Percentiles rank a stretch among this genome's conserved stretches.
Evolutionary conservation across 2,888 invertebrate species (phyloP).

Genomic region (Willowsia nigromaculata): DNA sequence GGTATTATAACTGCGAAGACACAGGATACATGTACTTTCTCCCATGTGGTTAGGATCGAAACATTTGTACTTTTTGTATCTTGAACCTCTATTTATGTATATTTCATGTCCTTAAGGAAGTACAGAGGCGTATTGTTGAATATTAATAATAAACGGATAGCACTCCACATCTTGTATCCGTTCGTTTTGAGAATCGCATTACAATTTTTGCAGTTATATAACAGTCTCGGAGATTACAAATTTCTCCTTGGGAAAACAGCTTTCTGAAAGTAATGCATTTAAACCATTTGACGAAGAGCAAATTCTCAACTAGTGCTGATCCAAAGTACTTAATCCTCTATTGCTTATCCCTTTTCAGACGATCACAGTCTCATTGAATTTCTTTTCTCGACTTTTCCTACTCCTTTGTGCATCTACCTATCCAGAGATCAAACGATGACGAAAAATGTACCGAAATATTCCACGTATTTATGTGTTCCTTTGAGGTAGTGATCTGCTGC

Average conservation of each 20-base stretch:
- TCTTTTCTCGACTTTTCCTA: not conserved
- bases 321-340: not conserved
- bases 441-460: too few species aligned
- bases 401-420: not conserved
- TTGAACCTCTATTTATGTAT: too few species aligned
- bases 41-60: not conserved
- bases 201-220: not conserved
- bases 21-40: not conserved
- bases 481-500: too few species aligned
- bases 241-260: too few species aligned
- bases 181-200: not conserved
- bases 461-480: too few species aligned
- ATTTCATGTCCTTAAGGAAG: not conserved
- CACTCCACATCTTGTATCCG: not conserved
- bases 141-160: not conserved
- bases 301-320: not conserved
- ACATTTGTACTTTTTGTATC: too few species aligned
- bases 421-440: too few species aligned
- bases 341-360: not conserved
- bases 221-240: not conserved
- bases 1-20: not conserved
- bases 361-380: not conserved
- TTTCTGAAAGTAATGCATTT: too few species aligned
- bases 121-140: not conserved
- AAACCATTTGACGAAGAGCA: not conserved